A percentile compares a stretch with the other conserved stretches of the same genome.
Evolutionary conservation across 2,797 vertebrate species (phyloP).

Genomic region (Epinephelus malabaricus): DNA sequence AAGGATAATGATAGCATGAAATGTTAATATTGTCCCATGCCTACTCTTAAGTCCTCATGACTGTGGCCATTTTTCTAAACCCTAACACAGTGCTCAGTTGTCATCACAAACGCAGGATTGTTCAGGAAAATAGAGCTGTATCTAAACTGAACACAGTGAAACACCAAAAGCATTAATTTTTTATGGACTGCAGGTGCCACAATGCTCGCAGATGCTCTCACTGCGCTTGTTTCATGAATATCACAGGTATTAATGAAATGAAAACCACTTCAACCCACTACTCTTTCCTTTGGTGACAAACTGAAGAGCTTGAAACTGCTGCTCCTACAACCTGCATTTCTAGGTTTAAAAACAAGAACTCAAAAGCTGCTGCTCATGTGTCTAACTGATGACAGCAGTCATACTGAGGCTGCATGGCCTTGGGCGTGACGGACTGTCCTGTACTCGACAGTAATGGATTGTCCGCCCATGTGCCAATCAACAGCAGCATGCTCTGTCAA

Average conservation of each 20-base stretch:
- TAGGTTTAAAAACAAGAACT: not conserved
- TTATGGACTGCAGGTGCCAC: not conserved
- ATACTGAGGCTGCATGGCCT: not conserved
- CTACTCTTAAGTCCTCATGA: not conserved
- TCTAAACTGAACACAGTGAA: not conserved
- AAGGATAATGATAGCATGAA: too few species aligned
- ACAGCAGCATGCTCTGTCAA: not conserved
- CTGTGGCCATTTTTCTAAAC: not conserved
- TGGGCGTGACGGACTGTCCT: not conserved
- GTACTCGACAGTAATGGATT: not conserved
- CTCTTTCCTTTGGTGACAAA: not conserved
- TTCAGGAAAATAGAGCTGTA: not conserved
- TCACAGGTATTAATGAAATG: not conserved
- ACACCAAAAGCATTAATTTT: not conserved
- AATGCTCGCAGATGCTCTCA: too few species aligned
- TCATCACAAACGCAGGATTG: not conserved
- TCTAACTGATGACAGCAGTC: not conserved
- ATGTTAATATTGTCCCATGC: too few species aligned
- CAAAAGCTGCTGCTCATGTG: not conserved
- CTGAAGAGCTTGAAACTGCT: not conserved
- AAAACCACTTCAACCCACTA: not conserved
- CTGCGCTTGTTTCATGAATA: not conserved
- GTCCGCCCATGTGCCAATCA: constrained; percentile 30
- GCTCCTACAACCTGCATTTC: not conserved
- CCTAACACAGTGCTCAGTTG: not conserved